Percentiles rank a stretch among this genome's conserved stretches.
phyloP scores from a whole-genome alignment of 2,113 vertebrate species.

The Gymnarchus niloticus region DNA sequence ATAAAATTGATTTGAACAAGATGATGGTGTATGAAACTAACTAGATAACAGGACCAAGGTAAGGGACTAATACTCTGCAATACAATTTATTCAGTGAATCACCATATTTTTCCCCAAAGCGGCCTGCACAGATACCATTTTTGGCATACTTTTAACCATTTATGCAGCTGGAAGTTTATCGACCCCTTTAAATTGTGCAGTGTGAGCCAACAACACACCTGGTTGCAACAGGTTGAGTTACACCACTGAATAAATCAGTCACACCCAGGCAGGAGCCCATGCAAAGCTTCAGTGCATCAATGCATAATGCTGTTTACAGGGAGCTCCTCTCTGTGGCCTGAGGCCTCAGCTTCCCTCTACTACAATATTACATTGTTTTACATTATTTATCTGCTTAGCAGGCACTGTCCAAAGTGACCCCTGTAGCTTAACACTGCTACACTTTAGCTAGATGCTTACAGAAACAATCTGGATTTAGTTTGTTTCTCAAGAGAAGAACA shows the following conservation, averaged over 20 bases:
- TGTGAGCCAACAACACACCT: background rate
- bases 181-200: background rate
- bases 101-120: background rate
- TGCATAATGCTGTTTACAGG: conserved; percentile 20
- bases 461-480: background rate
- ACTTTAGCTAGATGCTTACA: background rate
- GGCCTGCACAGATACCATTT: background rate
- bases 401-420: background rate
- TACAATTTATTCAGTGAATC: background rate
- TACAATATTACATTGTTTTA: conserved; percentile 2
- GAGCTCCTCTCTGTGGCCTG: background rate
- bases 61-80: background rate
- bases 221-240: background rate
- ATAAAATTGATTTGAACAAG: background rate
- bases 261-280: background rate
- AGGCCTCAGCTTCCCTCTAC: background rate
- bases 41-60: background rate
- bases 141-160: conserved; percentile 5
- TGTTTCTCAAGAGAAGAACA: background rate
- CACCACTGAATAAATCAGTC: conserved; percentile 14
- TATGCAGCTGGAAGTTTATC: background rate
- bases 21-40: background rate
- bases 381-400: conserved; percentile 1
- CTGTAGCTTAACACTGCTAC: background rate
- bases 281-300: conserved; percentile 8